These are phyloP conservation scores for Neoseiulus cucumeris DNA, from an alignment of 1,140 invertebrate genomes.

Conservation along the genomic window DNA sequence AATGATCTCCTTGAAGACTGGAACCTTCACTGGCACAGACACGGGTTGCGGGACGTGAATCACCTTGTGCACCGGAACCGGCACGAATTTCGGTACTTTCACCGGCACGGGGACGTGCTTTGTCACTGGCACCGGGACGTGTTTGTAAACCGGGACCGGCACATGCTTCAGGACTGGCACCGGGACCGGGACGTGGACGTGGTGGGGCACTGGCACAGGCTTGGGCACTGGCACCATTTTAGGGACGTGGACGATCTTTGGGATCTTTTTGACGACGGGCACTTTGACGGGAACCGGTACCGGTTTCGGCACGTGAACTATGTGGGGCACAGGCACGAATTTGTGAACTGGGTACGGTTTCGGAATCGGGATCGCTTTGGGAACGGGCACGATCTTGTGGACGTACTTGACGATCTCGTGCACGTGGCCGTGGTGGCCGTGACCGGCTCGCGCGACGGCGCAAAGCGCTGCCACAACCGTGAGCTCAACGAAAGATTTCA, in stretches of 20 bases:
- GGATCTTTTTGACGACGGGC: constrained; percentile 20
- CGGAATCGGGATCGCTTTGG: constrained; percentile 23
- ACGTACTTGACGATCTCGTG: constrained; percentile 11
- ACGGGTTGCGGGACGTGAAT: constrained; percentile 23
- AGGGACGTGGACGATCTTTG: constrained; percentile 18
- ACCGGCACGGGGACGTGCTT: constrained; percentile 21
- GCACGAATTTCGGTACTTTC: constrained; percentile 22
- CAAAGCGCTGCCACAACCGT: neutral
- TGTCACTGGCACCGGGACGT: constrained; percentile 18
- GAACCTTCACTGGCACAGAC: constrained; percentile 22
- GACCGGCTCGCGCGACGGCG: neutral
- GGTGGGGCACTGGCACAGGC: constrained; percentile 19
- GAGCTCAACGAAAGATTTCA: neutral
- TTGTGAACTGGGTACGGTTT: constrained; percentile 22
- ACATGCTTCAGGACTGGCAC: constrained; percentile 18
- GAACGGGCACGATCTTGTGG: constrained; percentile 21
- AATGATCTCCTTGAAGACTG: constrained; percentile 22
- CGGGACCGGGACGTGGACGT: constrained; percentile 17
- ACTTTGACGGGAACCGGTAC: constrained; percentile 21
- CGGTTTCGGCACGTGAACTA: constrained; percentile 23
- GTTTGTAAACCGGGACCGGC: constrained; percentile 19
- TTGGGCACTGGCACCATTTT: constrained; percentile 21
- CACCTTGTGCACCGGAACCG: constrained; percentile 22
- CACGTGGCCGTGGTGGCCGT: neutral
- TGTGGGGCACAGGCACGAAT: constrained; percentile 21